Base-by-base conservation (phyloP, 1,140 invertebrate genomes). In the Portunus trituberculatus region DNA sequence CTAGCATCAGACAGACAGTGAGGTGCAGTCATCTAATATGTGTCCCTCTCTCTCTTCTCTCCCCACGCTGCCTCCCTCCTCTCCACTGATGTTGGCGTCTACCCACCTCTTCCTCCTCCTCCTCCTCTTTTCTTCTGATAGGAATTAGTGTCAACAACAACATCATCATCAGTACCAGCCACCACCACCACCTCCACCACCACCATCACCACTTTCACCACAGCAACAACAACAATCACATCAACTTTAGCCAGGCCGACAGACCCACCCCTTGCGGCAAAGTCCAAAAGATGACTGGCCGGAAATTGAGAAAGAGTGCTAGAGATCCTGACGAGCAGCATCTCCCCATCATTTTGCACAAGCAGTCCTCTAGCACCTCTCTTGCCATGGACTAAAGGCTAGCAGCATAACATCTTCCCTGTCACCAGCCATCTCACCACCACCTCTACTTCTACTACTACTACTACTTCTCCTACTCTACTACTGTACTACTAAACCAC, bases 141-240 rank as follows among this genome's bases (percentile, higher is more conserved):
- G 94, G 90, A 87, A 46, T 95, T 86, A 95, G 83, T 91, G 89
- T 95, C 94, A 95, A 95, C 94, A 95, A 95, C 94, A 95, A 95
- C 94, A 90, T 94, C 93, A 91, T 91, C 87, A 76, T 76, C 67
- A 76, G n/a, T 7, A n/a, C 67, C 25, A 92, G 91, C 88, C 45
- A 90, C 88, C 52, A 59, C 52, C 52, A 59, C 20, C 10, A 20
- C 52, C 52, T 0, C 52, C 52, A 59, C 10, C 52, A 59, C 52
- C 8, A 59, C 8, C 52, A 59, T 10, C 67, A 76, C 91, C 45
- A 82, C 59, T 31, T 82, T 59, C 31, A 92, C 67, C 39, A 82
- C 91, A 94, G 48, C 88, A 94, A 90, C 87, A 94, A 82, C 39
- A 94, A 39, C 52, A 94, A 94, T 86, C 87, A 94, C 89, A 95